Percentiles rank a stretch among this genome's conserved stretches.
These are phyloP conservation scores for Drosophila ercepeae DNA, from an alignment of 1,140 invertebrate genomes.

Conservation along the genomic window DNA sequence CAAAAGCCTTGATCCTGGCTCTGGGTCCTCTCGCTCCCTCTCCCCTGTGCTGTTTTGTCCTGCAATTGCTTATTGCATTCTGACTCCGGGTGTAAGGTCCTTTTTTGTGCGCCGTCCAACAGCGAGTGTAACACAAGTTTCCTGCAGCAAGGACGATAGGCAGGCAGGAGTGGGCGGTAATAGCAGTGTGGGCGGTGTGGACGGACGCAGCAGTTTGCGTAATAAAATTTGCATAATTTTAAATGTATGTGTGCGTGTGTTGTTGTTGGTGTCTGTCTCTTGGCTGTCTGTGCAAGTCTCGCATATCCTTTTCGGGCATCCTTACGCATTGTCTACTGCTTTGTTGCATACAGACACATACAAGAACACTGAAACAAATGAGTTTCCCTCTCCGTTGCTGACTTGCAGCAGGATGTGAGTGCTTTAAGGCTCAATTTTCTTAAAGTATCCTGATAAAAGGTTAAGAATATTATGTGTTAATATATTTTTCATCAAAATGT, in stretches of 20 bases:
- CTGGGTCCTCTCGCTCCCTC: conserved; percentile 41
- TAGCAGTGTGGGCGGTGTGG: not conserved
- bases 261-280: conserved; percentile 58
- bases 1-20: conserved; percentile 26
- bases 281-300: conserved; percentile 66
- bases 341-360: conserved; percentile 60
- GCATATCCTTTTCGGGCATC: conserved; percentile 74
- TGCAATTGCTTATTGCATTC: conserved; percentile 44
- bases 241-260: conserved; percentile 58
- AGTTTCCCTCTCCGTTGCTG: conserved; percentile 21
- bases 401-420: conserved; percentile 34
- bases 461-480: too few relatives aligned
- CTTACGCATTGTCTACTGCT: conserved; percentile 79
- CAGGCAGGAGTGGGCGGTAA: not conserved
- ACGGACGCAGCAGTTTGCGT: conserved; percentile 80
- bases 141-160: conserved; percentile 46
- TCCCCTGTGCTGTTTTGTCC: conserved; percentile 28
- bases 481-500: not conserved
- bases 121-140: conserved; percentile 68
- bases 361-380: conserved; percentile 47
- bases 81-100: conserved; percentile 59
- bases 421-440: conserved; percentile 45
- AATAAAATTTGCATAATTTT: conserved; percentile 83
- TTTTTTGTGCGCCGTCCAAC: conserved; percentile 53
- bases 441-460: conserved; percentile 29